Evolutionary conservation across 2,888 invertebrate species (phyloP), one percentile per base, ranked within the genome.

Genomic region (Drosophila seclusa): DNA sequence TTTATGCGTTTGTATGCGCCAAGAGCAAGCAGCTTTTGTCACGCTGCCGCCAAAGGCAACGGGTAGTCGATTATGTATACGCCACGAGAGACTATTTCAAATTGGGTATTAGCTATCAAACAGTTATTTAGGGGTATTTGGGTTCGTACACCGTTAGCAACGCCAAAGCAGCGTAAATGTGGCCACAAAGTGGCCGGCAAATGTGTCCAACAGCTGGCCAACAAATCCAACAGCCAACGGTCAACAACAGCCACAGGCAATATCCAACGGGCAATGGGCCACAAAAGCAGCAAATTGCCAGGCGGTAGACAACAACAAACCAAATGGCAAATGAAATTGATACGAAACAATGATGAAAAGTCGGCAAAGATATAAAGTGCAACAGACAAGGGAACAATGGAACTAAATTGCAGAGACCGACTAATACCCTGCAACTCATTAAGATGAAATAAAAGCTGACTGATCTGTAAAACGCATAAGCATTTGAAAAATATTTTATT

Each of bases 151-250:
- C 40, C 57, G 11, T 42, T 31, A 38, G 60, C 40, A 64, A 40
- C 42, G 73, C 48, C 42, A 62, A 68, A 53, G 66, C 63, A 70
- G 69, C 84, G 74, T 66, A 77, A 76, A 72, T 75, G 73, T 88
- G 86, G 88, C 84, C 84, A 83, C 83, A 82, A 82, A 68, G 75
- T 80, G 88, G 75, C 83, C 85, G 71, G 69, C 64, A 84, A 83
- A 74, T 73, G 66, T 73, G 69, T 60, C 72, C 71, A 85, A 73
- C 85, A 85, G 79, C 85, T 82, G 87, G 72, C 74, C 73, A 67
- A 72, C 79, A 67, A 68, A 54, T 58, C 60, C 54, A 77, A 40
- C 36, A 53, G 11, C 55, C 38, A 60, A 31, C 53, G 45, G 29
- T 57, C 31, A 65, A 55, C 48, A 52, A 13, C 53, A 38, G 45